These are phyloP conservation scores for Carollia perspicillata DNA, from an alignment of 2,113 vertebrate species.

Conservation along the genomic window DNA sequence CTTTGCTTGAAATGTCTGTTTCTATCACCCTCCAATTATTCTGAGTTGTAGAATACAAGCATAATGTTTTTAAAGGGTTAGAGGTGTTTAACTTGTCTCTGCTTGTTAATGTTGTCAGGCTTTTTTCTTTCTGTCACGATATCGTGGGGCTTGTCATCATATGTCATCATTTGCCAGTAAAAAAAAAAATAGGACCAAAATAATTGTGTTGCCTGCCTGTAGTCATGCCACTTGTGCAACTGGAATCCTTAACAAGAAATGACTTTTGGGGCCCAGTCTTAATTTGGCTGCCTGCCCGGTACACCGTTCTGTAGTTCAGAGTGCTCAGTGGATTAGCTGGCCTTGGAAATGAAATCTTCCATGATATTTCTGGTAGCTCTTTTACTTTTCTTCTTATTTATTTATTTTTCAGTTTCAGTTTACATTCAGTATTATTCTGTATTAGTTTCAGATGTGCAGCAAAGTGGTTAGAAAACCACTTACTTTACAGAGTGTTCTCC, in stretches of 20 bases:
- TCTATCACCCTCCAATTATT: background rate
- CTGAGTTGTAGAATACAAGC: background rate
- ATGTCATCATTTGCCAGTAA: conserved; percentile 24
- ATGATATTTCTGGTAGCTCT: background rate
- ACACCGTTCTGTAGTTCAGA: background rate
- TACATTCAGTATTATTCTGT: background rate
- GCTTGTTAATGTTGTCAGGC: background rate
- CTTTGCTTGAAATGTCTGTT: background rate
- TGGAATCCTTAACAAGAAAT: background rate
- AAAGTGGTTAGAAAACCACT: background rate
- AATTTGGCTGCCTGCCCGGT: background rate
- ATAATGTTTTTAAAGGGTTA: background rate
- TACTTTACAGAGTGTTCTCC: background rate
- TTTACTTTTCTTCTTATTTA: background rate
- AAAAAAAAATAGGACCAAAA: conserved; percentile 34
- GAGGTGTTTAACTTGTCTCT: background rate
- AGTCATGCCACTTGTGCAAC: conserved; percentile 1
- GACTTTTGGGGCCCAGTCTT: background rate
- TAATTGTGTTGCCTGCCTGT: background rate
- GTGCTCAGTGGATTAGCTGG: background rate
- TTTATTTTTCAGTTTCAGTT: background rate
- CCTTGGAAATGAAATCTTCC: background rate
- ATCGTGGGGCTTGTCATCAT: background rate
- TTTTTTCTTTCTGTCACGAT: background rate
- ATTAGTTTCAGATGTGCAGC: background rate